Base-by-base conservation (phyloP, 1,140 invertebrate genomes). In the Calosoma granatense region DNA sequence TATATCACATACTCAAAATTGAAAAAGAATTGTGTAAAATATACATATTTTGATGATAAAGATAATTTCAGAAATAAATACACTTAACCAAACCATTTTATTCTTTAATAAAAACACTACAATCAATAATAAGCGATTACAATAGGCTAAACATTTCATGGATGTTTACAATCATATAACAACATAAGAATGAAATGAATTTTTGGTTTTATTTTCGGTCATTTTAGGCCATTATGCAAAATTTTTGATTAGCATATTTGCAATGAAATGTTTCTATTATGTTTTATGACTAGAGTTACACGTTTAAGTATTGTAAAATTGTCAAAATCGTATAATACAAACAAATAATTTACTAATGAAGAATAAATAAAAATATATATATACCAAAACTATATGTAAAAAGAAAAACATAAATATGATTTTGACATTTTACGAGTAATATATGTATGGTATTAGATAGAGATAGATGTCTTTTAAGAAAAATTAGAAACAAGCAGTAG, bases 31-130 rank as follows among this genome's bases (percentile, higher is more conserved):
- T n/a, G n/a, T n/a, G n/a, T n/a, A n/a, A n/a, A n/a, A n/a, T n/a
- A n/a, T n/a, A n/a, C n/a, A n/a, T n/a, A n/a, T n/a, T n/a, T n/a
- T n/a, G n/a, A n/a, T n/a, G n/a, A n/a, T n/a, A n/a, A n/a, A n/a
- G n/a, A n/a, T n/a, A n/a, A n/a, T n/a, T n/a, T n/a, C n/a, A n/a
- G n/a, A 36, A 36, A 36, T 36, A 36, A 36, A 36, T 36, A 36
- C 26, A 36, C 26, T n/a, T 9, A 47, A 17, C 17, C 41, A 47
- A 47, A 47, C 41, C 41, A 47, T 47, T 47, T 47, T 47, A 47
- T 47, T 47, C 41, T 47, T 47, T 47, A 47, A 47, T 47, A 47
- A 47, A 47, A 47, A 47, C 41, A 47, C 41, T 47, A 47, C 41
- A 47, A 17, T 47, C 41, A 47, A 47, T 47, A 47, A 47, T 9